Conservation (phyloP, 2,888 invertebrate species). For the Geotrupes spiniger region DNA sequence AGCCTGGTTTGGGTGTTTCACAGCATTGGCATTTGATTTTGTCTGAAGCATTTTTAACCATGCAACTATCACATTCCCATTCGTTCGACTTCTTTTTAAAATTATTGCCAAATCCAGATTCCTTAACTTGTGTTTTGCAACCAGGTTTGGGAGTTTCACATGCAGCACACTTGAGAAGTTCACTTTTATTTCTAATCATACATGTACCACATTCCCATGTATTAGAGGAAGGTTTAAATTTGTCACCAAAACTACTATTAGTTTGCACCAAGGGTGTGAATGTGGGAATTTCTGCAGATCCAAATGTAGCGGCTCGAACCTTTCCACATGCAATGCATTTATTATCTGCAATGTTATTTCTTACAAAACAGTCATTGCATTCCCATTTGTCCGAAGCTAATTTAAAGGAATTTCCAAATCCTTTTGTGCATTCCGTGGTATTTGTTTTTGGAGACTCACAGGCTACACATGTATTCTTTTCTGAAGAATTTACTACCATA, state of each 20-base stretch:
- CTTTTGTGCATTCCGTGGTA: slow-evolving; percentile 16
- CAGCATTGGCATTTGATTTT: slow-evolving; percentile 58
- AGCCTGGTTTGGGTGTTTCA: slow-evolving; percentile 54
- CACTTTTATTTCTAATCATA: slow-evolving; percentile 56
- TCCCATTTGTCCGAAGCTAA: slow-evolving; percentile 52
- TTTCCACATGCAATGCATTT: slow-evolving; percentile 61
- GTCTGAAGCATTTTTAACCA: slow-evolving; percentile 56
- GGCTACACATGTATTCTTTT: slow-evolving; percentile 52
- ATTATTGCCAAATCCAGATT: slow-evolving; percentile 42
- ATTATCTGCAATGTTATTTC: slow-evolving; percentile 50
- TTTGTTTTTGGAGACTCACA: slow-evolving; percentile 51
- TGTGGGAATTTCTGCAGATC: slow-evolving; percentile 12
- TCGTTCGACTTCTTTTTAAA: slow-evolving; percentile 51
- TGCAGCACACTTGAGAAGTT: slow-evolving; percentile 52
- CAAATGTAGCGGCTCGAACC: slow-evolving; percentile 46
- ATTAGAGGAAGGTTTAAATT: slow-evolving; percentile 53
- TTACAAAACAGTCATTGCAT: slow-evolving; percentile 60
- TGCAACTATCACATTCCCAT: slow-evolving; percentile 64
- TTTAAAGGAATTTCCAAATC: slow-evolving; percentile 34
- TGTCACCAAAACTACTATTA: slow-evolving; percentile 39
- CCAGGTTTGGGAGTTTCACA: slow-evolving; percentile 53
- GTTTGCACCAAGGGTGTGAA: slow-evolving; percentile 4
- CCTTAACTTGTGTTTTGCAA: slow-evolving; percentile 18
- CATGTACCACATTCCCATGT: slow-evolving; percentile 61
- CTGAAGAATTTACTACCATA: slow-evolving; percentile 55